phyloP scores from a whole-genome alignment of 2,113 vertebrate genomes.

The Phylloscopus trochilus region DNA sequence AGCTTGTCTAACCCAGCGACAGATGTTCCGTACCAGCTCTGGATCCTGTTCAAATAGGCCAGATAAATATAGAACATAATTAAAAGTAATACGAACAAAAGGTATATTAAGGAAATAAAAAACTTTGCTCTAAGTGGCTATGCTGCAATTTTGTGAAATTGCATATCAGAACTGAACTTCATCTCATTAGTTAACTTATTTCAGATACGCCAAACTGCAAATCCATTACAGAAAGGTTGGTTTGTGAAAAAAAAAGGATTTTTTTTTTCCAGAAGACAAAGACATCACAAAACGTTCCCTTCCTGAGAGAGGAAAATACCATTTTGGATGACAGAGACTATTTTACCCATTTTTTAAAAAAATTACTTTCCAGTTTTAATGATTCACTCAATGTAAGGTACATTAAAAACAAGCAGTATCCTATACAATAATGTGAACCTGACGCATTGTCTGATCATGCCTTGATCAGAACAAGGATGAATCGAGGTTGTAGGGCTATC shows the following conservation, averaged over 20 bases:
- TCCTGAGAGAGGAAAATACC: background rate
- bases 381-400: background rate
- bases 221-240: conserved; percentile 32
- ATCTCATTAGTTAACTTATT: conserved; percentile 46
- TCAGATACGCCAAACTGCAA: conserved; percentile 1
- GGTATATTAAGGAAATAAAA: conserved; percentile 49
- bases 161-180: background rate
- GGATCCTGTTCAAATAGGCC: conserved; percentile 86
- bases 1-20: conserved; percentile 92
- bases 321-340: background rate
- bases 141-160: conserved; percentile 35
- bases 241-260: background rate
- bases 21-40: conserved; percentile 91
- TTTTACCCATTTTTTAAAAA: background rate
- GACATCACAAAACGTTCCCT: background rate
- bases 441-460: background rate
- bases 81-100: conserved; percentile 74
- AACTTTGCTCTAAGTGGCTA: conserved; percentile 53
- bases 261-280: background rate
- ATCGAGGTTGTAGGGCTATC: background rate
- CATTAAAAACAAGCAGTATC: background rate
- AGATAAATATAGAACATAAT: conserved; percentile 75
- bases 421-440: background rate
- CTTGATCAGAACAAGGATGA: background rate
- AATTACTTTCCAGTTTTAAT: background rate